Evolutionary conservation across 2,113 vertebrate genomes (phyloP), one percentile per base, ranked within the genome.

Genomic region (Natator depressus): DNA sequence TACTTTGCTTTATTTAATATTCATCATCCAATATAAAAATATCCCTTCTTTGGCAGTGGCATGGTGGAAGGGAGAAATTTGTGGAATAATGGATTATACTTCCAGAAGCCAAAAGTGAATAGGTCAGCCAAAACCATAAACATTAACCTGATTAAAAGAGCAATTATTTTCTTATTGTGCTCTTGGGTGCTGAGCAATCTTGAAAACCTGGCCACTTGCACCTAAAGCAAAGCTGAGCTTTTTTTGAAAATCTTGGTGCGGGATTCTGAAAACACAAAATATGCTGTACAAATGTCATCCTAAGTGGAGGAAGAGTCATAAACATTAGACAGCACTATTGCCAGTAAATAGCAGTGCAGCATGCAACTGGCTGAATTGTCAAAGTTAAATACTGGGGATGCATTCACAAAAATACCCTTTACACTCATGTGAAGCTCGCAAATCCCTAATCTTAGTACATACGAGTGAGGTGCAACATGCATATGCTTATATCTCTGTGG

Each of bases 131-230:
- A 89, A 88, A 86, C 93, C 2, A 78, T 80, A 95, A 89, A 29
- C 1, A 88, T 8, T 72, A n/a, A 65, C 90, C 82, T 80, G n/a
- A 89, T 96, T 96, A 89, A 91, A 93, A 89, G 46, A 80, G 10
- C 72, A 84, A 5, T 92, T 88, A 24, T 47, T 89, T 47, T 53
- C 53, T 3, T 87, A 19, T 88, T 94, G 82, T 82, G n/a, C 54
- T 89, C 5, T 76, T 84, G 51, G 90, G 35, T 25, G 16, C 12
- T 27, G 35, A 65, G 84, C n/a, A 78, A 4, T 76, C 84, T 19
- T 53, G 84, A 88, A 91, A 91, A 69, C n/a, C 20, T 53, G 80
- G 31, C 20, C 1, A 8, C 53, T 88, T 93, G 17, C 65, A 38
- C 22, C 4, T 13, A 79, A 87, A 47, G 25, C 82, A 29, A 25